Evolutionary conservation across 2,797 vertebrate species (phyloP).

Genomic region (Macropodus opercularis): DNA sequence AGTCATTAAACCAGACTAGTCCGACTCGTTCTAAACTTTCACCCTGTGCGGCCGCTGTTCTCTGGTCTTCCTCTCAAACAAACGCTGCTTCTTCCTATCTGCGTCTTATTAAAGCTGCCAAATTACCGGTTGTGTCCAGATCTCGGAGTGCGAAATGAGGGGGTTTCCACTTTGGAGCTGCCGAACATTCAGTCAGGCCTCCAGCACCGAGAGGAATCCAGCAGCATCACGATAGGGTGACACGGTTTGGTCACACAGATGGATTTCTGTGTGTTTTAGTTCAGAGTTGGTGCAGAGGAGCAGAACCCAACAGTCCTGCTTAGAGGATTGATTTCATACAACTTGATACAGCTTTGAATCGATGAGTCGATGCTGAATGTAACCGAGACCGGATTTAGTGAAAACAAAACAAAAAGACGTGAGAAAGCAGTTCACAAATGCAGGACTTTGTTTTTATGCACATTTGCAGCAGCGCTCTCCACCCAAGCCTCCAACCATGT

Average conservation of each 20-base stretch:
- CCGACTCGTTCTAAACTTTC: slow-evolving; percentile 41
- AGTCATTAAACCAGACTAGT: slow-evolving; percentile 57
- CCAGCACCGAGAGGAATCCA: slow-evolving; percentile 12
- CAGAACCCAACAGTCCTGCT: no score
- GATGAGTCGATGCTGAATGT: not conserved
- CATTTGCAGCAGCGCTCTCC: slow-evolving; percentile 14
- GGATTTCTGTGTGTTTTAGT: no score
- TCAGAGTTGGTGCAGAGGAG: not conserved
- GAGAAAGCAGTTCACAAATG: no score
- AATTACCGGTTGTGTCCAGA: slow-evolving; percentile 63
- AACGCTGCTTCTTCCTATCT: slow-evolving; percentile 24
- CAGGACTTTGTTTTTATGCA: no score
- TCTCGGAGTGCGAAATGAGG: slow-evolving; percentile 60
- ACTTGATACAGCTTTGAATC: no score
- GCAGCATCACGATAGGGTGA: not conserved
- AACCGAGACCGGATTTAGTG: not conserved
- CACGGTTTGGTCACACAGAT: not conserved
- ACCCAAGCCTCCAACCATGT: slow-evolving; percentile 21
- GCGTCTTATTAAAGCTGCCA: slow-evolving; percentile 57
- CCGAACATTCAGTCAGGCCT: slow-evolving; percentile 53
- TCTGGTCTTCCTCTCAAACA: not conserved
- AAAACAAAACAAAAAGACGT: not conserved
- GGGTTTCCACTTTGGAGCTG: slow-evolving; percentile 48
- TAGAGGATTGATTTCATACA: no score
- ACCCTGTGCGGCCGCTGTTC: slow-evolving; percentile 43